Conservation (phyloP, 2,888 invertebrate species). For the Criorhina ranunculi region DNA sequence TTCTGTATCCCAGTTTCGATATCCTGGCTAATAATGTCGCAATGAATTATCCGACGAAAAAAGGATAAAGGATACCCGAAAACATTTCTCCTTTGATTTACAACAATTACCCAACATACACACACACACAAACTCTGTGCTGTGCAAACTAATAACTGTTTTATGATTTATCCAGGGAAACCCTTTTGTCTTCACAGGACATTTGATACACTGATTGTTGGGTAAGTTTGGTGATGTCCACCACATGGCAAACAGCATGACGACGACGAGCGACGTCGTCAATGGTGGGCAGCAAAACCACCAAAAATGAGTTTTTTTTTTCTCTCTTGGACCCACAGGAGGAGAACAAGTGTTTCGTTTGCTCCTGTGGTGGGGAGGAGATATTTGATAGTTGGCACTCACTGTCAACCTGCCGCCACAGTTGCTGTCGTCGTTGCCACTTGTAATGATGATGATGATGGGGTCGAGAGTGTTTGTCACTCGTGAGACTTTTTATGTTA, state of each 20-base stretch:
- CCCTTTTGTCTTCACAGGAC: slow-evolving; percentile 68
- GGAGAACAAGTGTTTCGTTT: slow-evolving; percentile 64
- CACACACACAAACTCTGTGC: slow-evolving; percentile 47
- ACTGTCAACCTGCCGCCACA: slow-evolving; percentile 70
- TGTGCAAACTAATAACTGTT: slow-evolving; percentile 59
- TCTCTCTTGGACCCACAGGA: slow-evolving; percentile 1
- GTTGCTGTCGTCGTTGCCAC: slow-evolving; percentile 53
- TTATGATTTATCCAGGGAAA: slow-evolving; percentile 55
- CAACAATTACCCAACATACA: slow-evolving; percentile 61
- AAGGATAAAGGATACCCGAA: slow-evolving; percentile 43
- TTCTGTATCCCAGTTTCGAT: slow-evolving; percentile 38
- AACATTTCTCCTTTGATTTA: slow-evolving; percentile 51
- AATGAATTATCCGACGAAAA: slow-evolving; percentile 60
- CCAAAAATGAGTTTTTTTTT: slow-evolving; percentile 35
- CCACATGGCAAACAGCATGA: slow-evolving; percentile 37
- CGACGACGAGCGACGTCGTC: slow-evolving; percentile 4
- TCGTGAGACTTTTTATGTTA: slow-evolving; percentile 55
- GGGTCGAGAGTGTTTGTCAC: slow-evolving; percentile 48
- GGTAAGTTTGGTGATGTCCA: slow-evolving; percentile 53
- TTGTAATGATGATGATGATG: slow-evolving; percentile 47
- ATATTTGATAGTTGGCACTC: slow-evolving; percentile 72
- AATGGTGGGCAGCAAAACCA: slow-evolving; percentile 60
- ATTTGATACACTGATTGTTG: slow-evolving; percentile 68
- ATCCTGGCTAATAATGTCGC: slow-evolving; percentile 69
- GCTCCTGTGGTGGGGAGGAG: slow-evolving; percentile 56